Evolutionary conservation across 2,797 vertebrate species (phyloP).

Genomic region (Fringilla coelebs): DNA sequence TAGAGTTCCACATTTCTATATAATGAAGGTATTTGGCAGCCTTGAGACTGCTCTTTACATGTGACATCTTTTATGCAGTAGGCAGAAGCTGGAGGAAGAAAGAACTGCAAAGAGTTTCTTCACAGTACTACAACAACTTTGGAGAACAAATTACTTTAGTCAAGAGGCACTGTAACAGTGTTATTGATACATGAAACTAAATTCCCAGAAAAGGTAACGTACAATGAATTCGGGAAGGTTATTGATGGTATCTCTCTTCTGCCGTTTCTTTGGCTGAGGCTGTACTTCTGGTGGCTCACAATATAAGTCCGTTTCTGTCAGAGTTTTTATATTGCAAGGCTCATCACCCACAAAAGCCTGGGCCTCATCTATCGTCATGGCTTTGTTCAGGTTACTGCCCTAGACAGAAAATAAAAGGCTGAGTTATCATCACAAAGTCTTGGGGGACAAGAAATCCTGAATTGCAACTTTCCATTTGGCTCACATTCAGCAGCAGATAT

Average conservation of each 20-base stretch:
- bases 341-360: slow-evolving; percentile 91
- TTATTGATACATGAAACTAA: background rate
- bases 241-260: slow-evolving; percentile 86
- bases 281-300: slow-evolving; percentile 87
- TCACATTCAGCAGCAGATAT: background rate
- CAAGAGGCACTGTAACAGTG: background rate
- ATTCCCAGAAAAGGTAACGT: slow-evolving; percentile 54
- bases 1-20: background rate
- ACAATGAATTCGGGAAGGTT: slow-evolving; percentile 90
- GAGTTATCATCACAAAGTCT: background rate
- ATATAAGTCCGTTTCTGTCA: slow-evolving; percentile 92
- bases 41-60: background rate
- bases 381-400: slow-evolving; percentile 92
- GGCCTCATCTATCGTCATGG: slow-evolving; percentile 93
- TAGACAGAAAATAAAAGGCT: slow-evolving; percentile 63
- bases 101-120: background rate
- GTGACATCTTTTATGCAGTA: background rate
- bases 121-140: background rate
- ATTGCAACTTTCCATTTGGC: background rate
- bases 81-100: background rate
- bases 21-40: background rate
- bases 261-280: slow-evolving; percentile 84
- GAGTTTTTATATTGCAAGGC: slow-evolving; percentile 87
- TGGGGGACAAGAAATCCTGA: background rate
- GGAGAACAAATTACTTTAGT: background rate